Percentiles rank a stretch among this genome's conserved stretches.
These are phyloP conservation scores for Ia io DNA, from an alignment of 2,113 vertebrate species.

Conservation along the genomic window DNA sequence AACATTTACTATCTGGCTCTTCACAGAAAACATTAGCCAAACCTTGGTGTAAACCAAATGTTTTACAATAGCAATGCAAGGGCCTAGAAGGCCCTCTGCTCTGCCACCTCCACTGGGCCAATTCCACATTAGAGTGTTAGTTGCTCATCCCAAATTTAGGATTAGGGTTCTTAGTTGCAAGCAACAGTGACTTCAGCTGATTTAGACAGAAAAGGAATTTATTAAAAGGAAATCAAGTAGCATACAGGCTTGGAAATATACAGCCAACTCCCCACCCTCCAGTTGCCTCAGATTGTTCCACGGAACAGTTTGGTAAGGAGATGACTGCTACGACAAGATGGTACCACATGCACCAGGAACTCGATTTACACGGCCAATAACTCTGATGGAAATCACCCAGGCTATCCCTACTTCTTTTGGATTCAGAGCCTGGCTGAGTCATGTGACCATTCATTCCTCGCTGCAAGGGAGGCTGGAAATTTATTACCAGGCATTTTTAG, in stretches of 20 bases:
- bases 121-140: background rate
- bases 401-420: background rate
- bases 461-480: background rate
- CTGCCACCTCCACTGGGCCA: background rate
- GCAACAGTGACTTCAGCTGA: background rate
- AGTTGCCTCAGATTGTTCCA: background rate
- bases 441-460: background rate
- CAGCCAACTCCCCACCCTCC: no score
- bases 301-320: background rate
- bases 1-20: background rate
- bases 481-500: background rate
- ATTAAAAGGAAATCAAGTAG: background rate
- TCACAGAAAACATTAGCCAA: background rate
- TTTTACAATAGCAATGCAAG: background rate
- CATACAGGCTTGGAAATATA: background rate
- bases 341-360: background rate
- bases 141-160: background rate
- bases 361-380: background rate
- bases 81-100: background rate
- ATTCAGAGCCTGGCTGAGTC: background rate
- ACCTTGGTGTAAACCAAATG: background rate
- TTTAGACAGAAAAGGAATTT: background rate
- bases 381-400: fast-evolving
- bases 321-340: fast-evolving
- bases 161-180: background rate